Evolutionary conservation across 2,113 vertebrate genomes (phyloP).

Genomic region (Chionodraco myersi): DNA sequence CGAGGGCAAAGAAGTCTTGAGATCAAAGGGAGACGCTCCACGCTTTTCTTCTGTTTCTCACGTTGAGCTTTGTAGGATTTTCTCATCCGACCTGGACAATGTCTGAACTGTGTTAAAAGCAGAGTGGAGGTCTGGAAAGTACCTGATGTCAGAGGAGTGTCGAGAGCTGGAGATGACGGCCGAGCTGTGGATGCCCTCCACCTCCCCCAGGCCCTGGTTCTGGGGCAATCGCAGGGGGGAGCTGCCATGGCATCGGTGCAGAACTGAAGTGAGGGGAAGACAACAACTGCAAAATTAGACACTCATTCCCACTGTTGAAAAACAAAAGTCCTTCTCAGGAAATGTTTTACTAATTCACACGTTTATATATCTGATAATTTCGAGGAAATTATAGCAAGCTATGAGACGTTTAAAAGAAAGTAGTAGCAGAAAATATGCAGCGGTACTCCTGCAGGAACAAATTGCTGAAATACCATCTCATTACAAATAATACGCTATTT

Average conservation of each 20-base stretch:
- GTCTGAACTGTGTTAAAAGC: not conserved
- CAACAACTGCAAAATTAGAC: not conserved
- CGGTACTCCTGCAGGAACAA: not conserved
- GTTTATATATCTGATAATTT: not conserved
- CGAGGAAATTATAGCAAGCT: not conserved
- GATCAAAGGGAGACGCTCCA: conserved; percentile 18
- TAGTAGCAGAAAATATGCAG: not conserved
- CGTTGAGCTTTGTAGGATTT: conserved; percentile 3
- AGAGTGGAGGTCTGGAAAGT: not conserved
- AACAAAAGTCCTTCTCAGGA: no score
- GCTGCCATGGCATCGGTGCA: conserved; percentile 78
- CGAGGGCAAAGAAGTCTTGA: conserved; percentile 4
- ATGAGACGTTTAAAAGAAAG: not conserved
- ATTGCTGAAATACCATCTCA: not conserved
- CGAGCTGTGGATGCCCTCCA: conserved; percentile 82
- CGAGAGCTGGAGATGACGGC: conserved; percentile 72
- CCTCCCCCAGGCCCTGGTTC: conserved; percentile 74
- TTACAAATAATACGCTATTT: no score
- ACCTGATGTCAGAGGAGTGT: conserved; percentile 78
- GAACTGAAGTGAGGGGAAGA: conserved; percentile 56
- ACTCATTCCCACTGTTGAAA: not conserved
- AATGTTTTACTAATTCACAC: no score
- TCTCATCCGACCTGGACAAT: not conserved
- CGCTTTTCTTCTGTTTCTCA: not conserved
- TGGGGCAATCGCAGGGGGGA: conserved; percentile 77